Base-by-base conservation (phyloP, 2,797 vertebrate genomes). In the Sandelia bainsii region DNA sequence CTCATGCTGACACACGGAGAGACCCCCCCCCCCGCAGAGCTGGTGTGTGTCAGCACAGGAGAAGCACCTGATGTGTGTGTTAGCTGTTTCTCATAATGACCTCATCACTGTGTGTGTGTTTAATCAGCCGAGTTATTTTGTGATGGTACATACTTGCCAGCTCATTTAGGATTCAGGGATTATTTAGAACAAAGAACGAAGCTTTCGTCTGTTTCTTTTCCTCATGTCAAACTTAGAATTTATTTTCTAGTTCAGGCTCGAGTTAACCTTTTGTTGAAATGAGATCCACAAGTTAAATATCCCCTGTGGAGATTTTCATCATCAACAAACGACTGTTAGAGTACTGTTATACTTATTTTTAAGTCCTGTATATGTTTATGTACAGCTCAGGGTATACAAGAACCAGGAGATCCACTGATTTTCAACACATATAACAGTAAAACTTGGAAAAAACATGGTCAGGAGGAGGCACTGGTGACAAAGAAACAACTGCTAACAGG, bases 1-100 rank as follows among this genome's bases (percentile, higher is more conserved):
- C 71, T 79, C 81, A 71, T 64, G 73, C 77, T 69, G 73, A 83
- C 83, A 76, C 62, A 51, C 72, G 56, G 40, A 62, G 67, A 54
- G 46, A 63, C 60, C 42, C 20, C 12, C 57, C 49, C 16, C 16
- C 57, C 49, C 16, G 13, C 59, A 25, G 73, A 17, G 19, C 8
- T 20, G 1, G 42, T 8, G 37, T 25, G 58, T 25, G 53, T 49
- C 20, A 1, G 23, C 4, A 6, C 1, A 13, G n/a, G 25, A 23
- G 57, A n/a, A 17, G 17, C 48, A 3, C 66, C 64, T 27, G 2
- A 56, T 54, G 57, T 10, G n/a, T 4, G 51, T 10, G 25, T 29
- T 20, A 0, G 32, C 25, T 0, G 1, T 11, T 27, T 50, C 20
- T 20, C 0, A 61, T 11, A 19, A 44, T 69, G 56, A 20, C 63